Conservation (phyloP, 53 echinoderm and acorn worm genomes). For the Apostichopus leukothele region DNA sequence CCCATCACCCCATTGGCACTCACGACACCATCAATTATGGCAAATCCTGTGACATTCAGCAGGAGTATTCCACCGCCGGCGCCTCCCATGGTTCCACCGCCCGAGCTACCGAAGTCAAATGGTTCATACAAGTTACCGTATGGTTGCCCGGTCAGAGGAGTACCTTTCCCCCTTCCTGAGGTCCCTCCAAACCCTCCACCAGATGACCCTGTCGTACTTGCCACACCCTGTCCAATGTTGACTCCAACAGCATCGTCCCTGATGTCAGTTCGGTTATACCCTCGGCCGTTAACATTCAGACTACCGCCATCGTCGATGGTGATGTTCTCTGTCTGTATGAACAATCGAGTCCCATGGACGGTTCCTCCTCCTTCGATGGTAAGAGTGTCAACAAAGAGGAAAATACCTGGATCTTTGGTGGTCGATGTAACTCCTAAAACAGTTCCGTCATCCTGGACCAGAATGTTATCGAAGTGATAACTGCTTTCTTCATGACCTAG, state of each 20-base stretch:
- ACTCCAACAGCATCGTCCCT: slow-evolving; percentile 51
- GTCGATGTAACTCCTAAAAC: slow-evolving; percentile 71
- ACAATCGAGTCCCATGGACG: slow-evolving; percentile 66
- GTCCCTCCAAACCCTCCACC: slow-evolving; percentile 92
- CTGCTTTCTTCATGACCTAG: slow-evolving; percentile 62
- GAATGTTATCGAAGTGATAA: slow-evolving; percentile 66
- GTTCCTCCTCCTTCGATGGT: slow-evolving; percentile 80
- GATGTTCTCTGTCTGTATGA: slow-evolving; percentile 62
- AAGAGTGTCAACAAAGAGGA: background rate
- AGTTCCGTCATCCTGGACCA: slow-evolving; percentile 65
- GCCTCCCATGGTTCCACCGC: slow-evolving; percentile 75
- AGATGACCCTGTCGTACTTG: slow-evolving; percentile 61
- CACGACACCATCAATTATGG: slow-evolving; percentile 72
- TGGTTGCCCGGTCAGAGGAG: slow-evolving; percentile 77
- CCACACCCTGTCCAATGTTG: slow-evolving; percentile 69
- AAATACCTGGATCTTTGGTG: slow-evolving; percentile 50
- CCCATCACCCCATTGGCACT: slow-evolving; percentile 68
- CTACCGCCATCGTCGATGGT: slow-evolving; percentile 90
- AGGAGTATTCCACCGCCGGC: slow-evolving; percentile 76
- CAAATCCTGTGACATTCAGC: slow-evolving; percentile 75
- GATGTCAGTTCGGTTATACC: slow-evolving; percentile 64
- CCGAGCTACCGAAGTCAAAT: slow-evolving; percentile 82
- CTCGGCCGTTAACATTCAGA: slow-evolving; percentile 63
- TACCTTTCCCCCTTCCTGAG: slow-evolving; percentile 69
- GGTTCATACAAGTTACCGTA: slow-evolving; percentile 92